Base-by-base conservation (phyloP, 2,113 vertebrate species). In the Sorex fumeus region DNA sequence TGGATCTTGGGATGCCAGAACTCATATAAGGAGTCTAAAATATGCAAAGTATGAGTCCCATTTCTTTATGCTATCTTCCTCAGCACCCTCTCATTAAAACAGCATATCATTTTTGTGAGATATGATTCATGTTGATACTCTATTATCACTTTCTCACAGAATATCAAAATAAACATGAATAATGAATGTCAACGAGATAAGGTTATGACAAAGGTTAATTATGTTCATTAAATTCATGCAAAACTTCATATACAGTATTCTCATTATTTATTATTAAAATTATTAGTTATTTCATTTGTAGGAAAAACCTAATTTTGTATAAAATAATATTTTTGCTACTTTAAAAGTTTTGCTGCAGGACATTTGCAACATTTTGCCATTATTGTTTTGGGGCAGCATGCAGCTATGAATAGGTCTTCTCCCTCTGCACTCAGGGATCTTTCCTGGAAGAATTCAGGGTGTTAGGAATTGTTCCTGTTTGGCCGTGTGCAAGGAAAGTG, bases 241-340 rank as follows among this genome's bases (percentile, higher is more conserved):
- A 3, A 53, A 9, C 2, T 91, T 91, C 15, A 50, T 10, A 32
- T 32, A 13, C 16, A 2, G 1, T 66, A 8, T 40, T 66, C 12
- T 89, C 8, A 40, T 57, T 83, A 72, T 60, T 64, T 60, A 19
- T 27, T 76, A 18, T 47, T 80, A 84, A 77, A 66, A 84, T 53
- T 64, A 77, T 9, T 47, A 83, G 4, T 45, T 72, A 2, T 81
- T 74, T 78, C 12, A 91, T 70, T 89, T 64, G 1, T 43, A 1
- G 15, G 50, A 36, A 69, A 30, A 32, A 18, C 84, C 30, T 70
- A 66, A 8, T 70, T 75, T 83, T 3, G 70, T 47, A 77, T 66
- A 28, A 15, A 64, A n/a, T 79, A 12, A 87, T 19, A 82, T 27
- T 87, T 45, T 88, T n/a, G 25, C 4, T 43, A 62, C 89, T 92